Conservation (phyloP, 2,113 vertebrate genomes). For the Emberiza fucata region DNA sequence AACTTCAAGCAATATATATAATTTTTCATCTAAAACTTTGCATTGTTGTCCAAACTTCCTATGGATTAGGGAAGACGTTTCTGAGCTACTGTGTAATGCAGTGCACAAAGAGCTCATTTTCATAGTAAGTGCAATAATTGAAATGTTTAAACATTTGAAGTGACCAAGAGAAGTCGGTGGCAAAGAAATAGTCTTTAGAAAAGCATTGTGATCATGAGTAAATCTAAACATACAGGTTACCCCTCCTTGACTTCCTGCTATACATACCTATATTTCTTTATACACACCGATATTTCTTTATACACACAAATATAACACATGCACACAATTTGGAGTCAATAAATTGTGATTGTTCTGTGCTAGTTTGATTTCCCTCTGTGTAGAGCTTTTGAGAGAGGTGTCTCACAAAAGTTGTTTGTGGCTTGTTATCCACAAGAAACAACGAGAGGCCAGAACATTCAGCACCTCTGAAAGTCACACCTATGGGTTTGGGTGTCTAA, state of each 20-base stretch:
- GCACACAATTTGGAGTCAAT: neutral
- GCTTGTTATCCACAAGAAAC: neutral
- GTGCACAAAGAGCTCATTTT: neutral
- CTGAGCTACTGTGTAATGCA: neutral
- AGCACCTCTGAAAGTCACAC: neutral
- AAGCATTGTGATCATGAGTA: neutral
- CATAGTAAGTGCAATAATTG: neutral
- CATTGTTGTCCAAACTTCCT: neutral
- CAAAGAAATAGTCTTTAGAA: neutral
- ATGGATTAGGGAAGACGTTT: neutral
- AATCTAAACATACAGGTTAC: neutral
- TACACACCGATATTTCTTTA: neutral
- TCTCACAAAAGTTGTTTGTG: neutral
- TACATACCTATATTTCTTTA: neutral
- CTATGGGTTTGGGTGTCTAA: neutral
- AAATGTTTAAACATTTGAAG: neutral
- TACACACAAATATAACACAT: neutral
- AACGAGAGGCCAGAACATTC: neutral
- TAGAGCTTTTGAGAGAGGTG: conserved; percentile 50
- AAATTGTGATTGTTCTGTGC: neutral
- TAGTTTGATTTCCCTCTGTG: neutral
- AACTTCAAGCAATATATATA: neutral
- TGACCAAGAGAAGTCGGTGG: neutral
- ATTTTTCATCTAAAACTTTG: neutral
- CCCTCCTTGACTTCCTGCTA: neutral